Conservation (phyloP, 30 jellyfish, hydroid and myxozoan genomes). For the Aurelia aurita complex sp. Pacific region DNA sequence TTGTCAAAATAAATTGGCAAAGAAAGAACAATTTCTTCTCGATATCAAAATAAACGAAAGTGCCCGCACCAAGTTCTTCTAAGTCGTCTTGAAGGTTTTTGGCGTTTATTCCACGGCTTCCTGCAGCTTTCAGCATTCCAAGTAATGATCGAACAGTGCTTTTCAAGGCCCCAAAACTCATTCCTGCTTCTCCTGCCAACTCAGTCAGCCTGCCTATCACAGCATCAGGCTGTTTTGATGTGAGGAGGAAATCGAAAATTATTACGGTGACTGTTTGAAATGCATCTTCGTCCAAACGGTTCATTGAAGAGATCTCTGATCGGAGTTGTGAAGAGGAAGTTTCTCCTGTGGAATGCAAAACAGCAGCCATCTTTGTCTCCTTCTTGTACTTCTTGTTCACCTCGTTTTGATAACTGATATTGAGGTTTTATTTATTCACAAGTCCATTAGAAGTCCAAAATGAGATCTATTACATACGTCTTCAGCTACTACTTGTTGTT, state of each 20-base stretch:
- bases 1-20: too few species aligned
- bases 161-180: conserved; percentile 51
- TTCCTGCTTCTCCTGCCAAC: conserved; percentile 69
- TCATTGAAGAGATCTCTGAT: conserved; percentile 48
- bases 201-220: conserved; percentile 47
- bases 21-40: background rate
- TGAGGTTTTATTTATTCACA: too few species aligned
- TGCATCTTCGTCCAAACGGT: conserved; percentile 67
- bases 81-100: conserved; percentile 62
- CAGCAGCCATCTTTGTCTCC: conserved; percentile 34
- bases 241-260: conserved; percentile 67
- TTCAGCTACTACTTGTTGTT: too few species aligned
- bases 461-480: too few species aligned
- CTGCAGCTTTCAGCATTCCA: conserved; percentile 60
- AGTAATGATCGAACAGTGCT: conserved; percentile 57
- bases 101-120: conserved; percentile 60
- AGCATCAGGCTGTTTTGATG: conserved; percentile 65
- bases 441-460: too few species aligned
- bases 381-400: background rate
- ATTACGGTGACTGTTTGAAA: conserved; percentile 35
- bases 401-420: background rate
- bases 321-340: conserved; percentile 23
- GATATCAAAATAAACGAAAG: background rate
- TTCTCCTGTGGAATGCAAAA: conserved; percentile 50
- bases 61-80: conserved; percentile 61